Evolutionary conservation across 1,140 invertebrate genomes (phyloP), one percentile per base, ranked within the genome.

Genomic region (Steinernema feltiae): DNA sequence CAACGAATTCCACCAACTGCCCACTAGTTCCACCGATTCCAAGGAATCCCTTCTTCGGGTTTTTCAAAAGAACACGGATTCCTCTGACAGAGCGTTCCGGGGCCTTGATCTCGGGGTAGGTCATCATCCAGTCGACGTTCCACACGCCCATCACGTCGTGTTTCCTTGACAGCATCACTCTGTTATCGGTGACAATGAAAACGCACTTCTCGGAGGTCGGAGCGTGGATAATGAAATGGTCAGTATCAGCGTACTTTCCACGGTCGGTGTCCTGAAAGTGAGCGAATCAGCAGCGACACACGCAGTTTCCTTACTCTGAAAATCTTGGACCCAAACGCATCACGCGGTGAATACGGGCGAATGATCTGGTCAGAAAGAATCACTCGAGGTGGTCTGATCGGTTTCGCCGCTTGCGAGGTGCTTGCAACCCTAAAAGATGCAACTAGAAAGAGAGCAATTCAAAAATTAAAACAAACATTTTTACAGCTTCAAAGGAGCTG

Each of bases 401-500:
- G 89, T 32, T 90, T 91, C 0, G 92, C 90, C 82, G 97, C 93
- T 79, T 92, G 91, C 72, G 88, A 89, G 29, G 91, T 84, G 78
- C 94, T 93, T 0, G 93, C 91, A 27, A 90, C 92, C 79, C 93
- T 93, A 78, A 72, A n/a, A n/a, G n/a, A n/a, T n/a, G n/a, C n/a
- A n/a, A n/a, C n/a, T n/a, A n/a, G 63, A 31, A 53, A 70, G 41
- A 76, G 69, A 17, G 63, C 53, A 53, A 74, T 72, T 15, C 74
- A 71, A 24, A n/a, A 77, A 32, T 0, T 27, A 76, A 77, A 48
- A 69, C 80, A 30, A 87, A 92, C 92, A 92, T 91, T 88, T 93
- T 94, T 2, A 97, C 93, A 48, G 93, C 92, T 82, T 94, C 94
- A 69, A 99, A 91, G 27, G 95, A 95, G 75, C 93, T 94, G 87